These are phyloP conservation scores for Pyrgilauda ruficollis DNA, from an alignment of 2,113 vertebrate genomes.

Conservation along the genomic window DNA sequence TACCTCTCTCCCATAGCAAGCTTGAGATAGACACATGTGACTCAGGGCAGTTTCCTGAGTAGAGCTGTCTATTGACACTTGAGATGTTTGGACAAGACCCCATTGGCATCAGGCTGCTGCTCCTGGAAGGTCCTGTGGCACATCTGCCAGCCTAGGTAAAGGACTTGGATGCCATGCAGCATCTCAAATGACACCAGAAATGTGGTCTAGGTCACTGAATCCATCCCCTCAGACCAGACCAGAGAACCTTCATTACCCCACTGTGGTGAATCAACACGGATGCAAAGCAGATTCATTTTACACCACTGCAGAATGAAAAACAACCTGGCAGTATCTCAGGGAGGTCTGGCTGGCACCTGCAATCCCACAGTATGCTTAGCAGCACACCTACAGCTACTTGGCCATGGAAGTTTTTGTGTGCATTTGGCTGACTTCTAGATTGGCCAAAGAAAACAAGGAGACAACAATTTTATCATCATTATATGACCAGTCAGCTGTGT, in stretches of 20 bases:
- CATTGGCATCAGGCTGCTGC: background rate
- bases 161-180: background rate
- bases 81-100: background rate
- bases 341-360: background rate
- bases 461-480: conserved; percentile 4
- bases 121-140: background rate
- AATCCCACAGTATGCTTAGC: background rate
- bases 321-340: background rate
- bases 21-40: background rate
- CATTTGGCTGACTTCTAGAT: background rate
- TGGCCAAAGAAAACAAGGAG: background rate
- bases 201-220: background rate
- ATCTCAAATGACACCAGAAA: background rate
- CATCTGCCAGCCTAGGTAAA: background rate
- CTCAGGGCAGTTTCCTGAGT: background rate
- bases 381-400: background rate
- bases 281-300: background rate
- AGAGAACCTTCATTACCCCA: background rate
- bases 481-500: background rate
- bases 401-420: background rate
- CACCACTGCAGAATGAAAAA: fast-evolving
- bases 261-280: background rate
- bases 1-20: background rate
- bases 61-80: background rate
- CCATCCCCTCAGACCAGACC: background rate